Base-by-base conservation (phyloP, 2,797 vertebrate species). In the Lerista edwardsae region DNA sequence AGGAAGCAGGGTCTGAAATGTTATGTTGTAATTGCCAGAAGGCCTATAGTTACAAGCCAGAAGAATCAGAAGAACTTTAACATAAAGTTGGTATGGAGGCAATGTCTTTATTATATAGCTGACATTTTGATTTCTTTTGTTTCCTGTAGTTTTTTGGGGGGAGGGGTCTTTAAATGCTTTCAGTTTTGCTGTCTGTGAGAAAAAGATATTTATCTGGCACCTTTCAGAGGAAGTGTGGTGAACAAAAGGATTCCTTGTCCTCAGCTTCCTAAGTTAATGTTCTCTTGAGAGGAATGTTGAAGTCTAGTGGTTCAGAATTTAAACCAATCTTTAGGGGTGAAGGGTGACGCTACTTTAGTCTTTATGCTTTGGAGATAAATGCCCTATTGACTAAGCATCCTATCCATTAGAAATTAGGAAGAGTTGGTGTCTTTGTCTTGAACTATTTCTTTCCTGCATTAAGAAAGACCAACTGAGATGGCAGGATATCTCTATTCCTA, bases 31-130 rank as follows among this genome's bases (percentile, higher is more conserved):
- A 41, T 80, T 89, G 91, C 72, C 85, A 87, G 74, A 78, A 84
- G 19, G 79, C 83, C 34, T 76, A 27, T 68, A 82, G 44, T 47
- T 23, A 51, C 67, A 82, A 87, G 71, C 69, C 64, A 80, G 67
- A 80, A 83, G 84, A 89, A 87, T 85, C 79, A 90, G 79, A 90
- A n/a, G n/a, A n/a, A n/a, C n/a, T n/a, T n/a, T n/a, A n/a, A n/a
- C n/a, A n/a, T n/a, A n/a, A n/a, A n/a, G n/a, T n/a, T 90, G 90
- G 85, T 79, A 68, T 90, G 75, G 72, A 91, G 79, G 51, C 75
- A 67, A 34, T 85, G 51, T 3, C 0, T 1, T 79, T 87, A 82
- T 91, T 88, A 85, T 87, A 74, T 84, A 88, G 68, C 62, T 88
- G 55, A 75, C 86, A 88, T 90, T 91, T 86, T 91, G 51, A 61